Evolutionary conservation across 2,113 vertebrate species (phyloP).

Genomic region (Taurulus bubalis): DNA sequence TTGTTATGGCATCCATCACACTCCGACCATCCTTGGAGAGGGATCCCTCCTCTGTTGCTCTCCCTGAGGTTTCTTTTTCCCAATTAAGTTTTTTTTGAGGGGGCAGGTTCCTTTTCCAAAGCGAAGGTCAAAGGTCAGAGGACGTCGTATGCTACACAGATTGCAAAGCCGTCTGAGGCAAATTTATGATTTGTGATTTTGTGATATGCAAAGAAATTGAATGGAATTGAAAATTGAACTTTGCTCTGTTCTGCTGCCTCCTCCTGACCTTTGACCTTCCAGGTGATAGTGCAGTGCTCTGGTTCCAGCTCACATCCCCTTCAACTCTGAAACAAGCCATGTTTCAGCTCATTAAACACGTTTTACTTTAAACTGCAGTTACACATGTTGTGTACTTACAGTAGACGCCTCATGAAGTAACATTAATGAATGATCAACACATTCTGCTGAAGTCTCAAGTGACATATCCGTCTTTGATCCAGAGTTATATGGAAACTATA

Average conservation of each 20-base stretch:
- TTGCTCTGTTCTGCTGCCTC: neutral
- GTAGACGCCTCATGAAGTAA: neutral
- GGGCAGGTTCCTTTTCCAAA: neutral
- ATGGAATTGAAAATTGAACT: neutral
- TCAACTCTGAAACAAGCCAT: neutral
- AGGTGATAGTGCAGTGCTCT: slow-evolving; percentile 4
- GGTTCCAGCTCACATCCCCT: neutral
- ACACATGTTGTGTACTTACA: neutral
- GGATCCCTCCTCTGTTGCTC: neutral
- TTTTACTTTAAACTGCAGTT: neutral
- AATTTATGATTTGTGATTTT: neutral
- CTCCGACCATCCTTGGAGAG: neutral
- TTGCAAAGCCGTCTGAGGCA: neutral
- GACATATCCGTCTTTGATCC: too few species aligned
- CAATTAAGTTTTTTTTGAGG: too few species aligned
- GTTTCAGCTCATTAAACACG: neutral
- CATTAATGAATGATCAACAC: neutral
- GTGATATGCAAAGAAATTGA: neutral
- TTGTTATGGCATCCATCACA: neutral
- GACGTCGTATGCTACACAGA: too few species aligned
- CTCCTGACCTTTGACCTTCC: neutral
- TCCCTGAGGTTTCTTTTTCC: too few species aligned
- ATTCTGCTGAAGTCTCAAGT: neutral
- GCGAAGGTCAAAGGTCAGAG: neutral
- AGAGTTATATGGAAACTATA: neutral